Conservation (phyloP, 2,113 vertebrate species). For the Dicentrarchus labrax region DNA sequence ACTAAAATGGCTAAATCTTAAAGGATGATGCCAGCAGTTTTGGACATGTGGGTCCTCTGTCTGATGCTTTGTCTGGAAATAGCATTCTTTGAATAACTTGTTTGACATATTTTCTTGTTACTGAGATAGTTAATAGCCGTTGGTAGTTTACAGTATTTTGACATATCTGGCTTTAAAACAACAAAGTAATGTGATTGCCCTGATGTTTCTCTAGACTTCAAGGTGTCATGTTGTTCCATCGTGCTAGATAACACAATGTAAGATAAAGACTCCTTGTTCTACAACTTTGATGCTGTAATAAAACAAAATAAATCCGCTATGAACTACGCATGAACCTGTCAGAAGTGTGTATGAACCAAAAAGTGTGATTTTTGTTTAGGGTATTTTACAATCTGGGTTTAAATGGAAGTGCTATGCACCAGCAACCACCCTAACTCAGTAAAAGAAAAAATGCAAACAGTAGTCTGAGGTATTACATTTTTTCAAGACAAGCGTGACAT, state of each 20-base stretch:
- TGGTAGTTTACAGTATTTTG: background rate
- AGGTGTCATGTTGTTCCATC: background rate
- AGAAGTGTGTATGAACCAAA: background rate
- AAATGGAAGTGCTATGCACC: background rate
- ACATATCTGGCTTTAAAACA: background rate
- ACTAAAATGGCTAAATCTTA: conserved; percentile 69
- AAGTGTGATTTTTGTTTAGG: background rate
- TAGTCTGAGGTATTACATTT: conserved; percentile 3
- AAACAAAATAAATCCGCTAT: background rate
- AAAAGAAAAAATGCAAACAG: conserved; percentile 53
- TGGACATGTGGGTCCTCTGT: conserved; percentile 64
- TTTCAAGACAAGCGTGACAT: conserved; percentile 53
- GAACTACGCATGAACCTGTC: background rate
- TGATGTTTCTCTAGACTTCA: background rate
- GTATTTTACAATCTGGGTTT: background rate
- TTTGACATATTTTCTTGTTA: conserved; percentile 57
- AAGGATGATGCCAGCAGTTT: conserved; percentile 66
- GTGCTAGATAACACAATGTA: background rate
- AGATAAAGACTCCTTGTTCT: background rate
- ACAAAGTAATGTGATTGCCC: background rate
- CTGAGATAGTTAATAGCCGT: conserved; percentile 30
- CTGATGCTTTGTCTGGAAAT: conserved; percentile 11
- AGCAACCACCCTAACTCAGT: conserved; percentile 34
- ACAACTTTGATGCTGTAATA: background rate
- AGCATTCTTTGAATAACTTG: conserved; percentile 4